Percentiles rank a stretch among this genome's conserved stretches.
Conservation (phyloP, 2,797 vertebrate species). For the Syngnathus rostellatus region DNA sequence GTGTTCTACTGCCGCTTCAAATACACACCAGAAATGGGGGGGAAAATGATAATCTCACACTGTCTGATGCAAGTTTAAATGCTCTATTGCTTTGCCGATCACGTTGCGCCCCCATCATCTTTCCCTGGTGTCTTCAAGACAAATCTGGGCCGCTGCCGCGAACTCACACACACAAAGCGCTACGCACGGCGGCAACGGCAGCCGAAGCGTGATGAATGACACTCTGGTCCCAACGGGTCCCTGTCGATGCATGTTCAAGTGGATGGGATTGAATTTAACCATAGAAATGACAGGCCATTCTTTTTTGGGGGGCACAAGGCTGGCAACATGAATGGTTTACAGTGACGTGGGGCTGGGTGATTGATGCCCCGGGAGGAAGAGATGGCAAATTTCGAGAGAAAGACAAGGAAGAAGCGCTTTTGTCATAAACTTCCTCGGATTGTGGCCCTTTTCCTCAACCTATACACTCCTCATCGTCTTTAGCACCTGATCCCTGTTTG, state of each 20-base stretch:
- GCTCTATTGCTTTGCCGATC: conserved; percentile 77
- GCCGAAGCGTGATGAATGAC: conserved; percentile 70
- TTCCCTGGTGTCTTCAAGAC: conserved; percentile 66
- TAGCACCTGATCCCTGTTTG: conserved; percentile 60
- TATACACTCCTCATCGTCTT: conserved; percentile 57
- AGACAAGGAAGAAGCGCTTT: conserved; percentile 50
- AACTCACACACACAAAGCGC: conserved; percentile 54
- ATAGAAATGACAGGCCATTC: conserved; percentile 76
- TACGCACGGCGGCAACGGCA: conserved; percentile 56
- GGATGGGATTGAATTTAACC: conserved; percentile 77
- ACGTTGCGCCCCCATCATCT: conserved; percentile 73
- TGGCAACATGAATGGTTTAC: conserved; percentile 67
- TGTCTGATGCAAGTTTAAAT: conserved; percentile 75
- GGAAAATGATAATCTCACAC: conserved; percentile 68
- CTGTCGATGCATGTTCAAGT: conserved; percentile 78
- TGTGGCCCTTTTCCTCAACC: conserved; percentile 48
- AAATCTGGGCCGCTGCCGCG: conserved; percentile 67
- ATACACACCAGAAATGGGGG: conserved; percentile 54
- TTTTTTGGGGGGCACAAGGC: conserved; percentile 64
- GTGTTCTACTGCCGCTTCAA: conserved; percentile 51
- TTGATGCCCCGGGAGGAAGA: conserved; percentile 64
- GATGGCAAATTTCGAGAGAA: conserved; percentile 39
- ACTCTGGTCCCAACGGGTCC: conserved; percentile 64
- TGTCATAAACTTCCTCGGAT: conserved; percentile 51
- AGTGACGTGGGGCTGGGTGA: conserved; percentile 58